Evolutionary conservation across 2,888 invertebrate genomes (phyloP).

Genomic region (Drosophila birchii): DNA sequence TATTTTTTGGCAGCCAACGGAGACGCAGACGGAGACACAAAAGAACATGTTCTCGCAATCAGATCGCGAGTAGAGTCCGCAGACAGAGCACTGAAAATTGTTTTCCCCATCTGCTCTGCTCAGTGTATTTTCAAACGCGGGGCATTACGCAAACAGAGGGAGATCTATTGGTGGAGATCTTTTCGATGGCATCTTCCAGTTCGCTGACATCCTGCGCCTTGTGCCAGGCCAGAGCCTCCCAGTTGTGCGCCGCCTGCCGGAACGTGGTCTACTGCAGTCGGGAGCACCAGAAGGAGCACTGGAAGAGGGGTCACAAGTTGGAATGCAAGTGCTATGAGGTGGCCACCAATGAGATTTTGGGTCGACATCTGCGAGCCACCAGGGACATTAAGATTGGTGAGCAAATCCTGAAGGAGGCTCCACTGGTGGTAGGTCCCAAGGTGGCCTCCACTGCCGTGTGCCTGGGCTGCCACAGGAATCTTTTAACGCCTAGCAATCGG

Average conservation of each 20-base stretch:
- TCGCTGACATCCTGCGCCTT: conserved; percentile 86
- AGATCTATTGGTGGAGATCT: conserved; percentile 1
- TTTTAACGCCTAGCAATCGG: conserved; percentile 68
- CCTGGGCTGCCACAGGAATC: conserved; percentile 87
- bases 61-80: conserved; percentile 38
- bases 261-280: conserved; percentile 89
- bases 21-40: conserved; percentile 60
- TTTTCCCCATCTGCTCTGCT: conserved; percentile 19
- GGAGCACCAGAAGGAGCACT: conserved; percentile 90
- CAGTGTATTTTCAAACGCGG: conserved; percentile 64
- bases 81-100: conserved; percentile 25
- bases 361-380: conserved; percentile 88
- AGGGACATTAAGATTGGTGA: conserved; percentile 89
- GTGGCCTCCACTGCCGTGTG: conserved; percentile 87
- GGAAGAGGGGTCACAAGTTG: conserved; percentile 89
- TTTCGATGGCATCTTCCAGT: conserved; percentile 9
- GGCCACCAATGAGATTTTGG: conserved; percentile 86
- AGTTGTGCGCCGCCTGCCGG: conserved; percentile 89
- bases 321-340: conserved; percentile 86
- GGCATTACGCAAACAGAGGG: conserved; percentile 67
- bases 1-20: conserved; percentile 27
- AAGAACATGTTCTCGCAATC: conserved; percentile 54
- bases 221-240: conserved; percentile 87
- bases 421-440: conserved; percentile 89
- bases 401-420: conserved; percentile 88